These are phyloP conservation scores for Zele albiditarsus DNA, from an alignment of 2,888 invertebrate genomes.

Conservation along the genomic window DNA sequence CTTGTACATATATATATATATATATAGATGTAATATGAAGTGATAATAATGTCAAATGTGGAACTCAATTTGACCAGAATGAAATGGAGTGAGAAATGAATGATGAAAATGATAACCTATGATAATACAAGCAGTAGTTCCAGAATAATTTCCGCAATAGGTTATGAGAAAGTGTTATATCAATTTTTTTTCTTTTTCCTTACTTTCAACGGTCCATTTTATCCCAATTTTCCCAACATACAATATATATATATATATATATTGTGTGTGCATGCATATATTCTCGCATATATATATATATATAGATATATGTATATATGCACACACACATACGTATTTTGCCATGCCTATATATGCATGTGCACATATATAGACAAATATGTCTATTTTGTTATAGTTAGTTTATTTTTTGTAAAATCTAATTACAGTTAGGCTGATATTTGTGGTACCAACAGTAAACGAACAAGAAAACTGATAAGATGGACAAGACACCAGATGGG, in stretches of 20 bases:
- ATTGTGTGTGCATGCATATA: too few relatives aligned
- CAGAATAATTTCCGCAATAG: not conserved
- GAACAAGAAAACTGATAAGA: conserved; percentile 55
- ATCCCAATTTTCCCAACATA: not conserved
- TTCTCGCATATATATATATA: not conserved
- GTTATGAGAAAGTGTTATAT: not conserved
- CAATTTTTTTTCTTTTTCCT: not conserved
- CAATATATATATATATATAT: too few relatives aligned
- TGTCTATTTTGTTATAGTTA: not conserved
- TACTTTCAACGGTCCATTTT: not conserved
- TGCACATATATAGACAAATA: not conserved
- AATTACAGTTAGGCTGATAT: not conserved
- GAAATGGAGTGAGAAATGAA: not conserved
- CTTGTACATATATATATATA: not conserved
- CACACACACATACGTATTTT: not conserved
- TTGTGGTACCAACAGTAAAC: conserved; percentile 26
- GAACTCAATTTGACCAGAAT: not conserved
- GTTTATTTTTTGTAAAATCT: not conserved
- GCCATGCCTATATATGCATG: not conserved
- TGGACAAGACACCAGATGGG: conserved; percentile 69
- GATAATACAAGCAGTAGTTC: not conserved
- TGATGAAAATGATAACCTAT: not conserved
- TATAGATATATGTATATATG: not conserved
- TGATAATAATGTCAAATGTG: not conserved
- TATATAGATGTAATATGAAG: not conserved